These are phyloP conservation scores for Lepus timidus DNA, from an alignment of 2,113 vertebrate genomes.

Conservation along the genomic window DNA sequence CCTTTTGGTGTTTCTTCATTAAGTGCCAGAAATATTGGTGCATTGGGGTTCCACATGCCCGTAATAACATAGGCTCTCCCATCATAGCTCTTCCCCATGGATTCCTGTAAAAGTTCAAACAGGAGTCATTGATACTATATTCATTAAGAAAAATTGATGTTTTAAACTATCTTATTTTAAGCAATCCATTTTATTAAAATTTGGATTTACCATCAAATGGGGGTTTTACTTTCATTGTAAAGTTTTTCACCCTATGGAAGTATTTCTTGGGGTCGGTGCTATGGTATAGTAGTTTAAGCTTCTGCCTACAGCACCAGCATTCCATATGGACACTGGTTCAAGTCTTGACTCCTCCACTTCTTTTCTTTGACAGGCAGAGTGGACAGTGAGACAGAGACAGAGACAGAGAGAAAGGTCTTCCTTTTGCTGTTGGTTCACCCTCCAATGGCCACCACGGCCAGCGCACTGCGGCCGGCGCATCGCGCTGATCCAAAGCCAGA, in stretches of 20 bases:
- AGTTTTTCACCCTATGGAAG: neutral
- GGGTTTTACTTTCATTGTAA: neutral
- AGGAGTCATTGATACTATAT: constrained; percentile 13
- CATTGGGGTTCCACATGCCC: constrained; percentile 97
- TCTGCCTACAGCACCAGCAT: no score
- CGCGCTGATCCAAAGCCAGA: no score
- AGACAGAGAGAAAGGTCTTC: no score
- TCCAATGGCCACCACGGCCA: no score
- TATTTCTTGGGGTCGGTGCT: no score
- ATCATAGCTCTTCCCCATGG: constrained; percentile 97
- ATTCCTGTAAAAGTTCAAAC: constrained; percentile 90
- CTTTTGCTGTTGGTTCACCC: no score
- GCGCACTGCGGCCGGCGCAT: no score
- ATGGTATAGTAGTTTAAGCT: no score
- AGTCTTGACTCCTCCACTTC: no score
- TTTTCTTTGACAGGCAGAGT: no score
- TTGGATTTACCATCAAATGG: constrained; percentile 11
- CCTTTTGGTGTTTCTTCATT: constrained; percentile 99
- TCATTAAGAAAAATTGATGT: neutral
- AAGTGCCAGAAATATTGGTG: constrained; percentile 92
- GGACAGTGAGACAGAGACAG: no score
- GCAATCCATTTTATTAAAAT: constrained; percentile 37
- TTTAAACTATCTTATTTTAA: constrained; percentile 48
- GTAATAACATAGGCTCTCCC: constrained; percentile 97
- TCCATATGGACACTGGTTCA: no score